Evolutionary conservation across 2,797 vertebrate genomes (phyloP).

Genomic region (Chaunax sp.): DNA sequence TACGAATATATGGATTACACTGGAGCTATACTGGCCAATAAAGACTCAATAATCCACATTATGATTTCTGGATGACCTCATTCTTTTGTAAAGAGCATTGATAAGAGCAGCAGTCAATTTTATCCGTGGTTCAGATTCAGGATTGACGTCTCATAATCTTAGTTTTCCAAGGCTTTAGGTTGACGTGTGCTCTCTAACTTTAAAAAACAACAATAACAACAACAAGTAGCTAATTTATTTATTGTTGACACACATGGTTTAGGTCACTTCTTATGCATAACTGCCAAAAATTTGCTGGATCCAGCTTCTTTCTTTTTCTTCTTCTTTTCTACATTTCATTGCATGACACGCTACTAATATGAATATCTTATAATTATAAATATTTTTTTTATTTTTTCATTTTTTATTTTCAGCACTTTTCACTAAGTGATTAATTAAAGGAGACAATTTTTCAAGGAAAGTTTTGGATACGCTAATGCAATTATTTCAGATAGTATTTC

Average conservation of each 20-base stretch:
- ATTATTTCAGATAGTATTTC: too few relatives aligned
- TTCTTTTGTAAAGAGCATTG: conserved; percentile 57
- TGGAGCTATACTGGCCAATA: conserved; percentile 70
- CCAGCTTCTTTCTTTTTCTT: conserved; percentile 12
- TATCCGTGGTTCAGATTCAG: conserved; percentile 36
- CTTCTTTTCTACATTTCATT: too few relatives aligned
- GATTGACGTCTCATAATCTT: conserved; percentile 37
- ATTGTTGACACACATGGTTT: too few relatives aligned
- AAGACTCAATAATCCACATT: conserved; percentile 72
- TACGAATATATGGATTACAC: conserved; percentile 72
- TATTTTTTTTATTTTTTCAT: too few relatives aligned
- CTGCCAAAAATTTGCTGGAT: neutral
- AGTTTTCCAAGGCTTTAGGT: conserved; percentile 24
- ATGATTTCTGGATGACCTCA: conserved; percentile 65
- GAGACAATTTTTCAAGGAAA: too few relatives aligned
- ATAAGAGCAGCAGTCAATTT: conserved; percentile 62
- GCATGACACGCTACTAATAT: conserved; percentile 10
- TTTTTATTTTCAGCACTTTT: too few relatives aligned
- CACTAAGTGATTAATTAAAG: too few relatives aligned
- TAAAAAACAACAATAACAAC: neutral
- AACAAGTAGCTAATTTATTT: neutral
- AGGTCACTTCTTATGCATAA: neutral
- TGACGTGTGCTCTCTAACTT: neutral
- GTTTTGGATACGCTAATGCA: too few relatives aligned
- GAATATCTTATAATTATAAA: too few relatives aligned